Evolutionary conservation across 2,113 vertebrate species (phyloP), one percentile per base, ranked within the genome.

Genomic region (Etheostoma spectabile): DNA sequence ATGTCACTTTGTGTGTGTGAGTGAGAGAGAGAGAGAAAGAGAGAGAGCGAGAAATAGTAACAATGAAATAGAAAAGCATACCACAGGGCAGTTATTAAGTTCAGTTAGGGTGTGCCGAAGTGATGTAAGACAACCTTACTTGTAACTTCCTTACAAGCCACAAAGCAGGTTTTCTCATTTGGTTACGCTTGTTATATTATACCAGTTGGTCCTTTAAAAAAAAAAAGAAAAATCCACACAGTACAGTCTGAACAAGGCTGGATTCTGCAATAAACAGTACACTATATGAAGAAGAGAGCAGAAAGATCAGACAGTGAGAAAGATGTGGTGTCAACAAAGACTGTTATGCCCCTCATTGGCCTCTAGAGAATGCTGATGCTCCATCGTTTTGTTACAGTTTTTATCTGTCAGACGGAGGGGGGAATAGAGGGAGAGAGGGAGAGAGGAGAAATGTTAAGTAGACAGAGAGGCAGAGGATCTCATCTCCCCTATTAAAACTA

Each of bases 321-420:
- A 85, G 67, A 87, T 10, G 11, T 64, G 51, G 59, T 24, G 15
- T 70, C 22, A 42, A 49, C 46, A 77, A 62, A 74, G 72, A 72
- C 14, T 92, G 87, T 59, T 62, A 82, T 90, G 77, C 60, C 72
- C 35, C 67, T 64, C 10, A 14, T 33, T 62, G 84, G 88, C 88
- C 93, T 89, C 87, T 90, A 92, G 92, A 87, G 90, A 90, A 85
- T 88, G 88, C 89, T 94, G 78, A 92, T 87, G 91, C 83, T 92
- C 91, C 88, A 91, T 84, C 79, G 2, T 73, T 81, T 86, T 42
- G 73, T 61, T 38, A 57, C 6, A 49, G 35, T 27, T 57, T 61
- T 64, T 35, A 27, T 0, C 16, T 65, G 59, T 52, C 49, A 52
- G 21, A 45, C 22, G 1, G 35, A 65, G 35, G n/a, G 33, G 42